Evolutionary conservation across 2,888 invertebrate genomes (phyloP), one percentile per base, ranked within the genome.

Genomic region (Diarsia brunnea): DNA sequence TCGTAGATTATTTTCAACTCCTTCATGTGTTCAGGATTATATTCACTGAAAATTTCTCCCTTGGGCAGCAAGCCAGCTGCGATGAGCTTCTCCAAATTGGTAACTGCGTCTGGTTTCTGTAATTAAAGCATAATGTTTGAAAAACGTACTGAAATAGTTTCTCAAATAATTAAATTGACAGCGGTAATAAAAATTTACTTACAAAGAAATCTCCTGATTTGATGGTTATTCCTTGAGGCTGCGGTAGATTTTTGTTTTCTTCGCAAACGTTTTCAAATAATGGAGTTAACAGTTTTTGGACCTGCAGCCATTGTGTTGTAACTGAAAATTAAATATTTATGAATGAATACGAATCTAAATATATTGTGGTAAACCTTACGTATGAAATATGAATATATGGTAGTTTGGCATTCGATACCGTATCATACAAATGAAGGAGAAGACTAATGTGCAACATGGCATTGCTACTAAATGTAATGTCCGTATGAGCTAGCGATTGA

Each of bases 221-320:
- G 2, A 92, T 84, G 58, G 89, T 87, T 73, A 95, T 96, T 64
- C 94, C 95, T 78, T 93, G 85, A 45, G 93, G 90, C 58, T 95
- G 87, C 14, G 85, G 82, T 3, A 93, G 89, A 78, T 95, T 87
- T 2, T 75, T 89, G 75, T 95, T 95, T 45, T 88, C 89, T 89
- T 96, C 96, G 75, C 96, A 96, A 14, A 96, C 93, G 86, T 96
- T 95, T 80, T 96, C 95, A 73, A 96, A 95, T 71, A 96, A 85
- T 2, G 95, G 94, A 21, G 95, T 88, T 66, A 96, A 83, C 38
- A 93, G 73, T 79, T 95, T 95, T 82, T 96, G 95, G 38, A 93
- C 84, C 64, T 94, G 92, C 5, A 95, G 88, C 94, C 95, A 94
- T 89, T 92, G 93, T 75, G 88, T 77, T 27, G 92, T 88, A 77